Percentiles rank a stretch among this genome's conserved stretches.
These are phyloP conservation scores for Sebastes alutus DNA, from an alignment of 2,797 vertebrate species.

Conservation along the genomic window DNA sequence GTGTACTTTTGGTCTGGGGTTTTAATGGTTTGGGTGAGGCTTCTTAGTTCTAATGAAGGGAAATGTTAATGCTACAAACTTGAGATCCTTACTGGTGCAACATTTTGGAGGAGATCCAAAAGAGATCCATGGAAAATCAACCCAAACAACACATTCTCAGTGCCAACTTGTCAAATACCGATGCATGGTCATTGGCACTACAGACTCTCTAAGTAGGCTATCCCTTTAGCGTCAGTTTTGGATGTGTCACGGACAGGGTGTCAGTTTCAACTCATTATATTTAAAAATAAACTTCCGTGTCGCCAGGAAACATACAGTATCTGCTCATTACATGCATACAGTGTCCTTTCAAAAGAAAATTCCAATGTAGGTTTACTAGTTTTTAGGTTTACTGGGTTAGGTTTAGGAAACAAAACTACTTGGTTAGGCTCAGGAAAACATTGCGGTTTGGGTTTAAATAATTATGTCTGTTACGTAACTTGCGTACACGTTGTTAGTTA, in stretches of 20 bases:
- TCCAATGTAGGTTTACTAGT: background rate
- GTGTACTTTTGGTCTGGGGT: background rate
- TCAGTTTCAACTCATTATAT: background rate
- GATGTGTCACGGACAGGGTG: background rate
- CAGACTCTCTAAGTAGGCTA: background rate
- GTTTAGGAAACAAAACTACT: no score
- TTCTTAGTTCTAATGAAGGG: background rate
- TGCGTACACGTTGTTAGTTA: no score
- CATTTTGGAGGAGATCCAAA: background rate
- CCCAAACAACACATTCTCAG: background rate
- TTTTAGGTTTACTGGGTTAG: no score
- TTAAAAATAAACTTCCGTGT: background rate
- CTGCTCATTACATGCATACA: background rate
- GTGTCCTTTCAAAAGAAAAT: background rate
- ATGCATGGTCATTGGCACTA: background rate
- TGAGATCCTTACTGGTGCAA: background rate
- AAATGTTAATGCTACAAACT: background rate
- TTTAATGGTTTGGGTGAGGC: background rate
- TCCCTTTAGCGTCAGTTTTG: background rate
- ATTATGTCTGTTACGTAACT: no score
- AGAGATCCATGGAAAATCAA: background rate
- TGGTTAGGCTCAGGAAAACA: no score
- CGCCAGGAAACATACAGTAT: background rate
- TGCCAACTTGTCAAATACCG: background rate
- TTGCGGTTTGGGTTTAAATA: background rate